phyloP scores from a whole-genome alignment of 2,797 vertebrate species.

The Taenioides sp. region DNA sequence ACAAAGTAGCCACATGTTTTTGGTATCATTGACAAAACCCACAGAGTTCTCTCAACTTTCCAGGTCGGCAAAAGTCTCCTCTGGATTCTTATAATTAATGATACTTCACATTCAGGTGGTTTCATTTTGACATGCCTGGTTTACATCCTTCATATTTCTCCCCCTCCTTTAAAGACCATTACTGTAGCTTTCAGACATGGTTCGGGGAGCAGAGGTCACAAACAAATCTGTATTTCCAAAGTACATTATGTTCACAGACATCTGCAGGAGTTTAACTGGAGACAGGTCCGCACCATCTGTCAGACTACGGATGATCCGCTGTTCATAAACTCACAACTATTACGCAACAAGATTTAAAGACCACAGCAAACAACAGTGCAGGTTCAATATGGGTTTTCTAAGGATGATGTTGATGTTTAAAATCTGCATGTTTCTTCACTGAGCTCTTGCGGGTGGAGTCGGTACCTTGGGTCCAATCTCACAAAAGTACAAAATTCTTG shows the following conservation, averaged over 20 bases:
- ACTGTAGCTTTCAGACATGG: neutral
- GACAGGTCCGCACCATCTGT: constrained; percentile 12
- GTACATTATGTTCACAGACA: constrained; percentile 14
- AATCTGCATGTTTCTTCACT: neutral
- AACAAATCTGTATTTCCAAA: constrained; percentile 10
- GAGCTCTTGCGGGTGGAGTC: neutral
- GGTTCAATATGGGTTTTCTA: neutral
- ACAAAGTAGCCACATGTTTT: neutral
- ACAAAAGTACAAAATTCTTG: neutral
- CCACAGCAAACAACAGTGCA: neutral
- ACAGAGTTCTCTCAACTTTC: neutral
- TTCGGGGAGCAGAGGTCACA: neutral
- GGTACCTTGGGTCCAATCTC: neutral
- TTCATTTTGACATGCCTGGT: neutral
- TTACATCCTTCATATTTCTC: neutral
- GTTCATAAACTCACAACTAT: constrained; percentile 15
- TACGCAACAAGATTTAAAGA: constrained; percentile 3
- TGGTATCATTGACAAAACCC: neutral
- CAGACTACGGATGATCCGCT: constrained; percentile 2
- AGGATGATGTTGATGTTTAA: neutral
- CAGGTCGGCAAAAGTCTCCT: neutral
- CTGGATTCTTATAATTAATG: neutral
- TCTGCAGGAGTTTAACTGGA: constrained; percentile 33
- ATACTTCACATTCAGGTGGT: neutral
- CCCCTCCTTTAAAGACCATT: neutral